Conservation (phyloP, 2,797 vertebrate genomes). For the Eulemur rubriventer region DNA sequence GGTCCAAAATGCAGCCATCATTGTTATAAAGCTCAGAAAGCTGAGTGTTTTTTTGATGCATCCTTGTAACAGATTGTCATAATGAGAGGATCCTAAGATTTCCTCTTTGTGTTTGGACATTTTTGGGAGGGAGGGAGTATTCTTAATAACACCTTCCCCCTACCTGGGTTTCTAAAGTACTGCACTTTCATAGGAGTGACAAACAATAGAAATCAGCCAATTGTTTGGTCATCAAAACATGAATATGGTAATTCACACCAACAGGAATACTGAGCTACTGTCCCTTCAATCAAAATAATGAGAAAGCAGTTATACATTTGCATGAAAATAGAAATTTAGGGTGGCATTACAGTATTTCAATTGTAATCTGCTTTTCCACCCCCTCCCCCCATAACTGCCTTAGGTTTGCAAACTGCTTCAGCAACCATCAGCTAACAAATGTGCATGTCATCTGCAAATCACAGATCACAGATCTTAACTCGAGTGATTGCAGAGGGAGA, state of each 20-base stretch:
- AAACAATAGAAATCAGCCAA: constrained; percentile 51
- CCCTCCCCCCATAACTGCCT: constrained; percentile 78
- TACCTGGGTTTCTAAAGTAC: not conserved
- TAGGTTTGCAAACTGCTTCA: constrained; percentile 89
- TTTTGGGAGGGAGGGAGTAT: not conserved
- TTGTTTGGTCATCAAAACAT: constrained; percentile 62
- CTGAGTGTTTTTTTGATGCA: constrained; percentile 29
- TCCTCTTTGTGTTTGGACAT: constrained; percentile 63
- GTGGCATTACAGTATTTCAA: constrained; percentile 78
- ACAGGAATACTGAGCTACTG: constrained; percentile 55
- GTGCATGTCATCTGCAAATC: constrained; percentile 97
- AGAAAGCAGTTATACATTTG: constrained; percentile 84
- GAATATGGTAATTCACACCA: constrained; percentile 70
- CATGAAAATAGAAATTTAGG: constrained; percentile 86
- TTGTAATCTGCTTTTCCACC: constrained; percentile 37
- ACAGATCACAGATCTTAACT: constrained; percentile 95
- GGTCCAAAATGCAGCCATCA: constrained; percentile 66
- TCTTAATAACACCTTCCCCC: not conserved
- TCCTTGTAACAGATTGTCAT: constrained; percentile 70
- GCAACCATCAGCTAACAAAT: constrained; percentile 93
- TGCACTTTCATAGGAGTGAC: not conserved
- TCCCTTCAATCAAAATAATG: constrained; percentile 81
- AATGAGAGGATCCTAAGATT: constrained; percentile 73
- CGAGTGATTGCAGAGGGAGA: constrained; percentile 94
- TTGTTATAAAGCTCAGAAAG: constrained; percentile 41